These are phyloP conservation scores for Popillia japonica DNA, from an alignment of 1,140 invertebrate genomes.

Conservation along the genomic window DNA sequence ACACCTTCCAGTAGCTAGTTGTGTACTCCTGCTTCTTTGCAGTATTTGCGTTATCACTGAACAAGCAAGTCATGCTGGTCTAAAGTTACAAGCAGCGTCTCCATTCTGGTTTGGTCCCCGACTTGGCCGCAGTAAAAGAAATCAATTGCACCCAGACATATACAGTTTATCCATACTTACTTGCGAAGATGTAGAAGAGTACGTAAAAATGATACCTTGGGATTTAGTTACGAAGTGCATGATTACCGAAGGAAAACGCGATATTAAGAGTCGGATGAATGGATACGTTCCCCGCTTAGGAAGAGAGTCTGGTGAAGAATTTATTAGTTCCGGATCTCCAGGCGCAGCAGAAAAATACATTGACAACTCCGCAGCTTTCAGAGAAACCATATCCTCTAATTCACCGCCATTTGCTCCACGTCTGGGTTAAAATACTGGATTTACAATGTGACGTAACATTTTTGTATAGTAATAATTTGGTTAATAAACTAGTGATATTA, in stretches of 20 bases:
- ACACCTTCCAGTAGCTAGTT: conserved; percentile 21
- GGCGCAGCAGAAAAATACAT: background rate
- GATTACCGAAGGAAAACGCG: conserved; percentile 25
- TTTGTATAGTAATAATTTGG: conserved; percentile 32
- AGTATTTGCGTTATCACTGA: conserved; percentile 16
- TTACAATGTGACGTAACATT: background rate
- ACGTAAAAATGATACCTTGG: conserved; percentile 37
- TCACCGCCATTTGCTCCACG: conserved; percentile 33
- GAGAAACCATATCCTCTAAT: conserved; percentile 20
- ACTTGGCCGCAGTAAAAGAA: conserved; percentile 27
- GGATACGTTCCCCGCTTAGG: conserved; percentile 10
- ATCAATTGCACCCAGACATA: background rate
- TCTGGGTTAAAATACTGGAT: conserved; percentile 2
- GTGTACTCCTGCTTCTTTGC: conserved; percentile 15
- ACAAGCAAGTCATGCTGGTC: background rate
- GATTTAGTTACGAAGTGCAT: conserved; percentile 34
- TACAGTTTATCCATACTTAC: background rate
- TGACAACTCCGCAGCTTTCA: conserved; percentile 2
- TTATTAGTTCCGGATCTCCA: background rate
- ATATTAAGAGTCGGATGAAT: background rate
- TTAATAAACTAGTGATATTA: conserved; percentile 7
- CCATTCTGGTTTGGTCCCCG: conserved; percentile 34
- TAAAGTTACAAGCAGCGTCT: background rate
- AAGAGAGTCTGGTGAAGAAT: conserved; percentile 39
- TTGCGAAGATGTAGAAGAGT: conserved; percentile 37